Conservation (phyloP, 2,888 invertebrate genomes). For the Byasa hedistus region DNA sequence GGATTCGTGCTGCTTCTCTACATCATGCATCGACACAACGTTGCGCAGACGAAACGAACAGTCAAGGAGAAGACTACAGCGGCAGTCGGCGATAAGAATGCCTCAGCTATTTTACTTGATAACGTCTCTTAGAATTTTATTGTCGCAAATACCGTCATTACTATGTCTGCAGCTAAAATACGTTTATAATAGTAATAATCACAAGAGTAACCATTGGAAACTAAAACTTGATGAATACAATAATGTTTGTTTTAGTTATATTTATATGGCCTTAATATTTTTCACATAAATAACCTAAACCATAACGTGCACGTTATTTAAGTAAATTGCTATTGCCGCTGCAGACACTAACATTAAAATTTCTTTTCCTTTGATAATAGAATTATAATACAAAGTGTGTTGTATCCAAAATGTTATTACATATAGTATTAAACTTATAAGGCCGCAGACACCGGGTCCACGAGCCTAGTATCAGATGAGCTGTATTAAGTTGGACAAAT, state of each 20-base stretch:
- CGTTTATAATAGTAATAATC: background rate
- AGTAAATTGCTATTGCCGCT: background rate
- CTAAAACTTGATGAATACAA: too few species aligned
- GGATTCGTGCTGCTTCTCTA: slow-evolving; percentile 72
- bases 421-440: too few species aligned
- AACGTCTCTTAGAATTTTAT: slow-evolving; percentile 39
- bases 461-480: too few species aligned
- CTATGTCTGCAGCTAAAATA: background rate
- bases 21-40: slow-evolving; percentile 72
- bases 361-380: background rate
- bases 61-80: slow-evolving; percentile 50
- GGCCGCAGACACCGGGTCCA: too few species aligned
- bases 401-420: background rate
- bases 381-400: background rate
- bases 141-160: background rate
- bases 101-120: slow-evolving; percentile 56
- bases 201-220: background rate
- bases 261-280: background rate
- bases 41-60: slow-evolving; percentile 61
- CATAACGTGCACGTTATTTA: background rate
- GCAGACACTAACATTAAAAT: background rate
- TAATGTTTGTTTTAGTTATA: background rate
- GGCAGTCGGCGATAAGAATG: slow-evolving; percentile 51
- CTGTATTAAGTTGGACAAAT: too few species aligned
- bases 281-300: background rate